These are phyloP conservation scores for Diadegma fenestrale DNA, from an alignment of 2,888 invertebrate species.

Conservation along the genomic window DNA sequence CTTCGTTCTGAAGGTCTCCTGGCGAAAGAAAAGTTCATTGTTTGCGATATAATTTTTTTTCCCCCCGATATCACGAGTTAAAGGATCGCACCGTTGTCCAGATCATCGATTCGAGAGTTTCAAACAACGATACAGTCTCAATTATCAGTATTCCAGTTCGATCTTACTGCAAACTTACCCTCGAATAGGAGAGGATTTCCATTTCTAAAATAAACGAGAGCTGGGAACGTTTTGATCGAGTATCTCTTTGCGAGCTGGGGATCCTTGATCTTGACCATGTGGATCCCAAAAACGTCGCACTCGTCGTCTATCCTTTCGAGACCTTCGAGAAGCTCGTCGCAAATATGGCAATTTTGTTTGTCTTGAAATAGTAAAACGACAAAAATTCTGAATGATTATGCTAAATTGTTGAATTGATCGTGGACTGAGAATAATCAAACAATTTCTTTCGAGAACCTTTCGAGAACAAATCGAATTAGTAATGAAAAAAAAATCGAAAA, in stretches of 20 bases:
- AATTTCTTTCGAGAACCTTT: no score
- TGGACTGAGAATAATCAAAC: no score
- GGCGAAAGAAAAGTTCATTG: constrained; percentile 16
- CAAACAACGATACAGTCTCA: no score
- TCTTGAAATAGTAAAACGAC: constrained; percentile 85
- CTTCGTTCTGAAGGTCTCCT: constrained; percentile 96
- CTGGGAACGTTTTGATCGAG: constrained; percentile 97
- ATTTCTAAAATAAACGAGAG: constrained; percentile 95
- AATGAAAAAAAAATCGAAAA: constrained; percentile 3
- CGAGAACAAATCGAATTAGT: not conserved
- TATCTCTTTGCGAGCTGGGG: constrained; percentile 96
- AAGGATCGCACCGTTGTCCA: not conserved
- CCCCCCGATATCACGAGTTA: not conserved
- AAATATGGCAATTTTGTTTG: constrained; percentile 96
- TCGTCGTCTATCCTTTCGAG: constrained; percentile 96
- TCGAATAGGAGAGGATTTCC: constrained; percentile 88
- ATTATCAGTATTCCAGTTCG: not conserved
- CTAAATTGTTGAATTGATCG: not conserved
- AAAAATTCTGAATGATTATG: not conserved
- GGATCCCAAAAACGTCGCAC: constrained; percentile 96
- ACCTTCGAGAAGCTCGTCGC: constrained; percentile 95
- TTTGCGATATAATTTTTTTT: not conserved
- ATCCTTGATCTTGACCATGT: constrained; percentile 97
- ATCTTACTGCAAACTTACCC: constrained; percentile 80
- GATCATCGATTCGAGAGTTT: not conserved